phyloP scores from a whole-genome alignment of 2,113 vertebrate genomes.

The Drymodes brunneopygia region DNA sequence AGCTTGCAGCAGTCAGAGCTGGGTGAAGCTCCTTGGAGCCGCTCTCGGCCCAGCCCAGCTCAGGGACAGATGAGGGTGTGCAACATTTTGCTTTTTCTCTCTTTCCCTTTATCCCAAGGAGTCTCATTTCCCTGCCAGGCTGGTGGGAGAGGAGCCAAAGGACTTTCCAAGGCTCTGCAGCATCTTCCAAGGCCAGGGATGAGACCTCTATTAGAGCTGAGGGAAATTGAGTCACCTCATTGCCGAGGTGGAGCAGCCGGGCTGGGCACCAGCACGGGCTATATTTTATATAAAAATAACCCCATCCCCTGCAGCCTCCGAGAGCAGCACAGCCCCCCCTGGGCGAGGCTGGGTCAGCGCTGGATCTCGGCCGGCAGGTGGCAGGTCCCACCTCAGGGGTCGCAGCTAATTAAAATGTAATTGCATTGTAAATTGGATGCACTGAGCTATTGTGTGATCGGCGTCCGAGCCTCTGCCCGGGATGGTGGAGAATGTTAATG shows the following conservation, averaged over 20 bases:
- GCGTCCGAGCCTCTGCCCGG: not conserved
- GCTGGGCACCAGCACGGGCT: not conserved
- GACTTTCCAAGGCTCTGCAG: not conserved
- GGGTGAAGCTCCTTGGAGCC: not conserved
- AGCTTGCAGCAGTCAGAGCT: not conserved
- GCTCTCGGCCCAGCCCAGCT: not conserved
- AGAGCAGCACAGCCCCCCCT: not conserved
- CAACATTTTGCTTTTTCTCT: not conserved
- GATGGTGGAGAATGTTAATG: not conserved
- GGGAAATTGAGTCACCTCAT: not conserved
- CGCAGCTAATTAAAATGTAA: slow-evolving; percentile 27
- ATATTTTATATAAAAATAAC: not conserved
- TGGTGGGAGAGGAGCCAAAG: not conserved
- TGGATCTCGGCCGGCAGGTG: slow-evolving; percentile 2
- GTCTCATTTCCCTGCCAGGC: not conserved
- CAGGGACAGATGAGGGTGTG: accelerated
- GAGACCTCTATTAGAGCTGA: not conserved
- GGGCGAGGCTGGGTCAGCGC: not conserved
- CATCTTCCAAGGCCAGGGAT: not conserved
- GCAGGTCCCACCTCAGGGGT: slow-evolving; percentile 10
- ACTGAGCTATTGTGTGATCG: not conserved
- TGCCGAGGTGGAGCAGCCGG: not conserved
- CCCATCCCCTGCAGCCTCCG: not conserved
- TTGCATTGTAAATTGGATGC: not conserved
- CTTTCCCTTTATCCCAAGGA: not conserved